Evolutionary conservation across 2,888 invertebrate genomes (phyloP).

Genomic region (Athripsodes cinereus): DNA sequence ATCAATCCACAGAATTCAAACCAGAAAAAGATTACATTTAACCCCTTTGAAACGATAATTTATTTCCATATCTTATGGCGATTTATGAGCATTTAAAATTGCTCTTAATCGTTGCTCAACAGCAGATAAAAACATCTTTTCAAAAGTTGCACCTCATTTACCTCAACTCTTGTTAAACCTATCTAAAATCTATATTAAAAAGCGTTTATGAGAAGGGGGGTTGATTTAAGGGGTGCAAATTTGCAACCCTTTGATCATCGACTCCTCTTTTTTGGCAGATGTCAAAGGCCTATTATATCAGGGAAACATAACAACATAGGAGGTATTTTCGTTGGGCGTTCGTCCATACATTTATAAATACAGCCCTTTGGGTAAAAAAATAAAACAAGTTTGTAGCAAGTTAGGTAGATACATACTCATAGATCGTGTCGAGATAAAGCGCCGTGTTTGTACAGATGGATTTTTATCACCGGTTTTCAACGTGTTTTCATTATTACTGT

Average conservation of each 20-base stretch:
- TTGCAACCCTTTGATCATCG: conserved; percentile 4
- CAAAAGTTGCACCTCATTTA: no score
- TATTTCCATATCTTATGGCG: no score
- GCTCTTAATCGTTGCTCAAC: no score
- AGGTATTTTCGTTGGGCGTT: conserved; percentile 23
- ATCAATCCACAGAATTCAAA: no score
- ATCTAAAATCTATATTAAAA: neutral
- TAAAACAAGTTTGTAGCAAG: conserved; percentile 6
- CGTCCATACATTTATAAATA: conserved; percentile 9
- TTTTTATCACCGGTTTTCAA: conserved; percentile 23
- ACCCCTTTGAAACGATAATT: no score
- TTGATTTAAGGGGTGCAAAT: conserved; percentile 1
- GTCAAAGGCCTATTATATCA: conserved; percentile 14
- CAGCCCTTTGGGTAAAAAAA: conserved; percentile 7
- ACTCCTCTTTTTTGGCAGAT: conserved; percentile 18
- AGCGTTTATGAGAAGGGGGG: neutral
- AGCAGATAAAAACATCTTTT: no score
- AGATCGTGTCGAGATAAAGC: conserved; percentile 25
- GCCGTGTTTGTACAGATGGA: conserved; percentile 25
- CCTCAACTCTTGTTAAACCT: neutral
- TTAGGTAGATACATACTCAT: neutral
- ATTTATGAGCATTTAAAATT: no score
- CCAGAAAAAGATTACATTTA: no score
- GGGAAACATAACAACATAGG: conserved; percentile 11
- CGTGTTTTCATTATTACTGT: conserved; percentile 10